These are phyloP conservation scores for Acropternis orthonyx DNA, from an alignment of 2,797 vertebrate species.

Conservation along the genomic window DNA sequence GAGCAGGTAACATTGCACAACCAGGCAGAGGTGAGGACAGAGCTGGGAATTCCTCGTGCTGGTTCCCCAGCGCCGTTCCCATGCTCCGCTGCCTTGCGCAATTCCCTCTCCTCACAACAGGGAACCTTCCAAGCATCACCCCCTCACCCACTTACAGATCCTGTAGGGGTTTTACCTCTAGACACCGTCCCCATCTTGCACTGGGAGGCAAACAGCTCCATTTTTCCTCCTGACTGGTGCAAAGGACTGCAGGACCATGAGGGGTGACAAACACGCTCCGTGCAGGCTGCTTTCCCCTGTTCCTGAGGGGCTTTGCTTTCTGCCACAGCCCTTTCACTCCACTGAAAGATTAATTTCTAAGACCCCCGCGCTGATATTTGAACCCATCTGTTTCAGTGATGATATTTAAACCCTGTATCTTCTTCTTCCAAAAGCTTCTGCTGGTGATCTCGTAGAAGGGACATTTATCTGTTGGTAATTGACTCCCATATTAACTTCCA, in stretches of 20 bases:
- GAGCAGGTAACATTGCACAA: not conserved
- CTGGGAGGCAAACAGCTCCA: accelerated
- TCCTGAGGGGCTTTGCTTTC: not conserved
- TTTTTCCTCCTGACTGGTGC: not conserved
- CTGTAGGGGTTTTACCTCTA: not conserved
- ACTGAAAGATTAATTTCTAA: not conserved
- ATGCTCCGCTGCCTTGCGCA: accelerated
- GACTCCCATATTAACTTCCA: not conserved
- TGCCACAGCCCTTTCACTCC: not conserved
- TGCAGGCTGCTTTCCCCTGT: not conserved
- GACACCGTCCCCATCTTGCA: not conserved
- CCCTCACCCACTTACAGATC: accelerated
- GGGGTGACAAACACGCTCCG: no score
- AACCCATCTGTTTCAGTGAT: not conserved
- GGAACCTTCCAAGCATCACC: not conserved
- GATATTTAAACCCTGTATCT: not conserved
- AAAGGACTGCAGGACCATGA: not conserved
- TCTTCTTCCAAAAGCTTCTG: not conserved
- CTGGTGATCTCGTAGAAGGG: not conserved
- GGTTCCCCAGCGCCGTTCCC: not conserved
- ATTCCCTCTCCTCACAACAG: not conserved
- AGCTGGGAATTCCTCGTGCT: accelerated
- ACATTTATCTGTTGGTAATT: not conserved
- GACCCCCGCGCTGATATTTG: not conserved
- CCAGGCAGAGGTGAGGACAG: not conserved